These are phyloP conservation scores for Erythrocercus mccallii DNA, from an alignment of 2,113 vertebrate genomes.

Conservation along the genomic window DNA sequence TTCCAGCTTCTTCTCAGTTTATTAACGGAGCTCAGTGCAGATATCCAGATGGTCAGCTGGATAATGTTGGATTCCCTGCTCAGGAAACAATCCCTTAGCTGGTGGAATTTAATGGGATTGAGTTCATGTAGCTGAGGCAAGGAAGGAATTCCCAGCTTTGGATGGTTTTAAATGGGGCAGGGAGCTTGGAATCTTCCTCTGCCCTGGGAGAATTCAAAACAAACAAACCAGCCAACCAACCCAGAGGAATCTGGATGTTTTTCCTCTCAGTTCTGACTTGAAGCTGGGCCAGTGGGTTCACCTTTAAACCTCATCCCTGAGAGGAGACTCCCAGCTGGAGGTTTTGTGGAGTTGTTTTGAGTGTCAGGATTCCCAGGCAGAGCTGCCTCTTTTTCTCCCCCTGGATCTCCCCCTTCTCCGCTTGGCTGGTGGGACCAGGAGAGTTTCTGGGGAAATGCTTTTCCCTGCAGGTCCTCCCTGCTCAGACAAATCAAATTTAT, in stretches of 20 bases:
- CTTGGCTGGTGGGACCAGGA: background rate
- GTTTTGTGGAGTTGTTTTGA: background rate
- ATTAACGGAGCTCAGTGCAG: background rate
- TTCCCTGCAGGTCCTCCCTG: accelerated
- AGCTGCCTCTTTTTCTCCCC: background rate
- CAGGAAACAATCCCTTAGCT: background rate
- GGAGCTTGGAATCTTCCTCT: background rate
- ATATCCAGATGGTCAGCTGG: background rate
- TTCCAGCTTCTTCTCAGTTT: background rate
- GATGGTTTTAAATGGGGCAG: background rate
- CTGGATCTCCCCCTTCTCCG: too few relatives aligned
- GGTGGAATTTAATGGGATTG: background rate
- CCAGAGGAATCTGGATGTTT: background rate
- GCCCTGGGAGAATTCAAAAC: background rate
- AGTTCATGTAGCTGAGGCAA: background rate
- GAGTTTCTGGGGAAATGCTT: accelerated
- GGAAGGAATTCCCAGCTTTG: background rate
- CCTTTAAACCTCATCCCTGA: background rate
- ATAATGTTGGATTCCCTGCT: background rate
- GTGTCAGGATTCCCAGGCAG: background rate
- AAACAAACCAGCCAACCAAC: background rate
- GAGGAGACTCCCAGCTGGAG: background rate
- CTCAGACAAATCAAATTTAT: accelerated
- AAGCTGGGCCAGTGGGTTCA: background rate
- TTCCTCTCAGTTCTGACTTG: background rate